Evolutionary conservation across 2,113 vertebrate genomes (phyloP), one percentile per base, ranked within the genome.

Genomic region (Sylvilagus bachmani): DNA sequence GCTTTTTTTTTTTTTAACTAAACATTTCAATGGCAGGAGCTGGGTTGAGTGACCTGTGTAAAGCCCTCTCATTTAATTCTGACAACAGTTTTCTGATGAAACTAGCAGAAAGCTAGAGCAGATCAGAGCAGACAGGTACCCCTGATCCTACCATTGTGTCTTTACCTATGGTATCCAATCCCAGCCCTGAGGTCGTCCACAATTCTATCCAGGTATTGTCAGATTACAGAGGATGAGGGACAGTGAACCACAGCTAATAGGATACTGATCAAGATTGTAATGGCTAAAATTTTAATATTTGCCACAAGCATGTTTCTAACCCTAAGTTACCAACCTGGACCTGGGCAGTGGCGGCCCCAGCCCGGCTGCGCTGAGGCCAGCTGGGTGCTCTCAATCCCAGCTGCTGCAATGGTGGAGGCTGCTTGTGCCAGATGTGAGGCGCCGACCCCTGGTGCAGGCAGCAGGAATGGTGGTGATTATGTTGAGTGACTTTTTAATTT

Each of bases 101-200:
- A 31, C 5, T 25, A 21, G 19, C 61, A 67, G 44, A 90, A 73
- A 53, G 31, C 5, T 8, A n/a, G 0, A 14, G 38, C 29, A 36
- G 36, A 25, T 3, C 38, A 36, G 29, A 36, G 5, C 29, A 73
- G 27, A 31, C 2, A 12, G 51, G 17, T 44, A 44, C 44, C 17
- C 5, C 6, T 4, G 44, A 38, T 44, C 12, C 61, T 3, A 8
- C 27, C 16, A 2, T 1, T 7, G 17, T 64, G 10, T 25, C 51
- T 55, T 58, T 10, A 6, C 27, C 3, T 0, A 0, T 21, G n/a
- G 13, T 9, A 24, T 12, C 2, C 4, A 55, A 21, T 27, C 1
- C 3, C 10, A 10, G 29, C 6, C 51, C 10, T 0, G 2, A 87
- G 58, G 24, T 44, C 24, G 5, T 2, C 51, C n/a, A 17, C 14